Evolutionary conservation across 1,140 invertebrate genomes (phyloP).

Genomic region (Radopholus similis): DNA sequence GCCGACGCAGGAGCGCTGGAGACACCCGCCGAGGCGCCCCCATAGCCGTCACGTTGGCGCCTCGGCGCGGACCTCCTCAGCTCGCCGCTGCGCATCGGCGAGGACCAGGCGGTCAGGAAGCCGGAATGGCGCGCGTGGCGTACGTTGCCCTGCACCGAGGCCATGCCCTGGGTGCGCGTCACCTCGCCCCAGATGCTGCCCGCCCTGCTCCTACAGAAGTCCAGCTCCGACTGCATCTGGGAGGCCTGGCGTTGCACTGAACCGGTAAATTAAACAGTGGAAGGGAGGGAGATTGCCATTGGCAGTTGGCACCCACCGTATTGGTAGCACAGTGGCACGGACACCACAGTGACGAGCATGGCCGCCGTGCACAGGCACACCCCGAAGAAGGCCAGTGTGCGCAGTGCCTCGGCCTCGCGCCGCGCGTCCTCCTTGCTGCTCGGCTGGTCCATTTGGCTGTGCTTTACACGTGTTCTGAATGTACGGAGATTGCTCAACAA

Average conservation of each 20-base stretch:
- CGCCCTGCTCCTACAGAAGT: conserved; percentile 1
- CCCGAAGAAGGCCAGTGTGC: conserved; percentile 12
- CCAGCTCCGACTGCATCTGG: conserved; percentile 5
- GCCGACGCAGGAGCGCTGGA: background rate
- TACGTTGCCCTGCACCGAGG: background rate
- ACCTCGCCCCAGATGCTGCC: background rate
- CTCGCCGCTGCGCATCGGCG: too few relatives aligned
- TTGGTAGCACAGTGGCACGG: conserved; percentile 12
- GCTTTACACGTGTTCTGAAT: too few relatives aligned
- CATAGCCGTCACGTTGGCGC: background rate
- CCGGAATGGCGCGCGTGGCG: background rate
- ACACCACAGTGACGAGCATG: conserved; percentile 18
- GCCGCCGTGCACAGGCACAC: conserved; percentile 18
- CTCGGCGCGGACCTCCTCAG: too few relatives aligned
- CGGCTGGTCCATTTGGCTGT: too few relatives aligned
- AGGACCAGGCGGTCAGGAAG: background rate
- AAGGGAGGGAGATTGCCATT: background rate
- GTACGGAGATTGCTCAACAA: too few relatives aligned
- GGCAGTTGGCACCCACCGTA: background rate
- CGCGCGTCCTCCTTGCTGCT: background rate
- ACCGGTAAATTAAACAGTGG: background rate
- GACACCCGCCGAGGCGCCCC: background rate
- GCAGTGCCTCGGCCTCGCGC: conserved; percentile 1
- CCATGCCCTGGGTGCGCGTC: conserved; percentile 8
- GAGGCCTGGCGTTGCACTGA: conserved; percentile 11